Base-by-base conservation (phyloP, 2,797 vertebrate genomes). In the Galagoides demidoff region DNA sequence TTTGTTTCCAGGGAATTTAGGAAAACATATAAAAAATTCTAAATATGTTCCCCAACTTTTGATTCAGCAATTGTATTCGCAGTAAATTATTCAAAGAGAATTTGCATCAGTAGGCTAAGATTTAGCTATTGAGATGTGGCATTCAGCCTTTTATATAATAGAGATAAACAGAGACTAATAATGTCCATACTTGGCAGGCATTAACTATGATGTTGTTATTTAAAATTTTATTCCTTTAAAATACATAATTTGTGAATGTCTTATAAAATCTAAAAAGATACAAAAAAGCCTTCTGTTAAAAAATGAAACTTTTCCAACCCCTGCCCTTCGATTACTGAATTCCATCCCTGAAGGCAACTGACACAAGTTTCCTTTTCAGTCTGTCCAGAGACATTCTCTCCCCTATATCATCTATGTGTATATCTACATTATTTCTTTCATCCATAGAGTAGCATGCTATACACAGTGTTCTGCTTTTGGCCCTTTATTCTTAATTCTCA, bases 81-180 rank as follows among this genome's bases (percentile, higher is more conserved):
- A 84, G 34, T 94, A 61, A 92, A 45, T 74, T 87, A 79, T 70
- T 89, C 78, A 49, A 81, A 88, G 52, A 43, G 73, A 93, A 61
- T 79, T 59, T 29, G 64, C 37, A 31, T 77, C 57, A 70, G 11
- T 34, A 66, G 55, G 73, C 39, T 76, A 87, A 74, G 57, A 78
- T 57, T 91, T 55, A 70, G 79, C 88, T 87, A 78, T 37, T 79
- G 31, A 70, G 20, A 45, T 2, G 11, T 81, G 66, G 83, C 39
- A 74, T 31, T 25, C 29, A 71, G 64, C 1, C 0, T 82, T 55
- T 29, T 11, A 64, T 39, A 27, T 55, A 92, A 83, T 37, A 52
- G 70, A 14, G 49, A 77, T 61, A 34, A 79, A 5, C 86, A 23
- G 12, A 88, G n/a, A 29, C 57, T 90, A 87, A 68, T 39, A 87